These are phyloP conservation scores for Cavia porcellus DNA, from an alignment of 2,113 vertebrate species.

Conservation along the genomic window DNA sequence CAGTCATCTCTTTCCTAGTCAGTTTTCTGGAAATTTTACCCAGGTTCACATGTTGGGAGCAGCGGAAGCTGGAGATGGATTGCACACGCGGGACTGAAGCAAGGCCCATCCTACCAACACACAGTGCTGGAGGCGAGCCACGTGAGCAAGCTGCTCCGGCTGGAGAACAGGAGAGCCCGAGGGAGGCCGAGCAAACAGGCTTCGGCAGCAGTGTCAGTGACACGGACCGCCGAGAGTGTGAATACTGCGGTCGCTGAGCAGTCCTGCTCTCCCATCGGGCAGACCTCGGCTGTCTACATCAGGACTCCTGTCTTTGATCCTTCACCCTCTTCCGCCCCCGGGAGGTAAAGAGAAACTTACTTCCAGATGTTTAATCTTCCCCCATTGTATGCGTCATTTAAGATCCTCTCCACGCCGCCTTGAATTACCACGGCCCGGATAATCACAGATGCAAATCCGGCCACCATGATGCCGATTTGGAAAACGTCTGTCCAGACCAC, in stretches of 20 bases:
- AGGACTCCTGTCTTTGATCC: not conserved
- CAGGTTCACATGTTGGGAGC: not conserved
- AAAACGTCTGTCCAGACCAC: slow-evolving; percentile 96
- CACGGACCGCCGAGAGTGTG: not conserved
- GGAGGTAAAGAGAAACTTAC: slow-evolving; percentile 87
- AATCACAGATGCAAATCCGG: slow-evolving; percentile 91
- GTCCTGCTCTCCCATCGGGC: not conserved
- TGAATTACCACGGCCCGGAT: slow-evolving; percentile 86
- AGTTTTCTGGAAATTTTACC: slow-evolving; percentile 27
- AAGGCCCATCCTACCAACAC: no score
- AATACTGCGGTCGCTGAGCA: not conserved
- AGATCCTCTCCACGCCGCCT: slow-evolving; percentile 88
- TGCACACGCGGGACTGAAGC: no score
- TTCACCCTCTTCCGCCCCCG: not conserved
- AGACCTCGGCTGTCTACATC: not conserved
- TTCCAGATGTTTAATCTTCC: slow-evolving; percentile 92
- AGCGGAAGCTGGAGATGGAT: no score
- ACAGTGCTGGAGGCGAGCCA: no score
- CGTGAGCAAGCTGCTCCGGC: no score
- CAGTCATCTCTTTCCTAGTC: not conserved
- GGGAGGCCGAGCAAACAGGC: not conserved
- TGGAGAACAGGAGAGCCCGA: not conserved
- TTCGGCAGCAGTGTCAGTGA: not conserved
- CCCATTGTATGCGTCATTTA: slow-evolving; percentile 88
- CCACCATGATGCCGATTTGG: slow-evolving; percentile 93